A percentile compares a stretch with the other conserved stretches of the same genome.
phyloP scores from a whole-genome alignment of 2,888 invertebrate species.

The Ormyrus nitidulus region DNA sequence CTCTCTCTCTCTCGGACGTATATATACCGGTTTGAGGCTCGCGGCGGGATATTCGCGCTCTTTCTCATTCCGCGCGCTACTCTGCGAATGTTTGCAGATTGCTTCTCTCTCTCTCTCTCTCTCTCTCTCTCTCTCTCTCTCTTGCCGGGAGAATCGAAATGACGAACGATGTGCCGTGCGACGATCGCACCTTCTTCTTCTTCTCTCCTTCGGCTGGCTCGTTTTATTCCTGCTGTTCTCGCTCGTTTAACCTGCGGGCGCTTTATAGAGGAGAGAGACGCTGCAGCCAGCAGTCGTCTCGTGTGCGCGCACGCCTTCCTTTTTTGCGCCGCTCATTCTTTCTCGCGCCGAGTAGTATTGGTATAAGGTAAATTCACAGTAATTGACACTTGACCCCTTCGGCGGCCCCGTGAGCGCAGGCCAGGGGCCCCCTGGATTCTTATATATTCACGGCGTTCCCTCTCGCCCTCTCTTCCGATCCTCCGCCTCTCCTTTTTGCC shows the following conservation, averaged over 20 bases:
- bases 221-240: conserved; percentile 21
- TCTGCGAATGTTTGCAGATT: conserved; percentile 28
- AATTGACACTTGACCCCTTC: conserved; percentile 57
- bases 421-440: conserved; percentile 2
- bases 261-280: conserved; percentile 32
- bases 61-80: conserved; percentile 17
- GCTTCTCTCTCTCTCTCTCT: conserved; percentile 30
- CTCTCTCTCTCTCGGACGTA: conserved; percentile 20
- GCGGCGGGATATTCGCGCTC: conserved; percentile 51
- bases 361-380: conserved; percentile 55
- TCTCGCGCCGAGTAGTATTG: conserved; percentile 31
- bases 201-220: background rate
- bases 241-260: conserved; percentile 50
- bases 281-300: background rate
- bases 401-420: conserved; percentile 18
- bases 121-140: conserved; percentile 34
- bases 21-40: conserved; percentile 52
- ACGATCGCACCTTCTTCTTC: conserved; percentile 50
- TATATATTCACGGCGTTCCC: background rate
- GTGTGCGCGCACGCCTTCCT: conserved; percentile 8
- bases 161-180: conserved; percentile 53
- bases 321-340: conserved; percentile 4
- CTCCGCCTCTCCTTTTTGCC: conserved; percentile 4
- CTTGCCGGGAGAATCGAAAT: conserved; percentile 47
- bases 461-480: background rate